Conservation (phyloP, 2,888 invertebrate genomes). For the Xylota segnis region DNA sequence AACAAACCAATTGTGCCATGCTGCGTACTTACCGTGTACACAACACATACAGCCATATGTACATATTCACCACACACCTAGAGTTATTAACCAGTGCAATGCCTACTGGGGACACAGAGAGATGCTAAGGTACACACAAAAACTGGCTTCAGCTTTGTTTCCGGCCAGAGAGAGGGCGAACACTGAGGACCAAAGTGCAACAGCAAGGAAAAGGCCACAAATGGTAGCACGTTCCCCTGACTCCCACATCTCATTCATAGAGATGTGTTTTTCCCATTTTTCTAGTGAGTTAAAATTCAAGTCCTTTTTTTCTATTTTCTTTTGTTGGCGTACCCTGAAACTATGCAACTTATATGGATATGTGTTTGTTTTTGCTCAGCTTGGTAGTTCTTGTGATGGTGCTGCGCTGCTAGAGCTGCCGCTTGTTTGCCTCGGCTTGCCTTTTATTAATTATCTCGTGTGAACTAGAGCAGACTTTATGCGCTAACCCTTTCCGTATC, state of each 20-base stretch:
- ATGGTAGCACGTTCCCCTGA: conserved; percentile 24
- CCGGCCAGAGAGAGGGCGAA: neutral
- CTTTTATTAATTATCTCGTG: conserved; percentile 77
- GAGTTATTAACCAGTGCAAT: neutral
- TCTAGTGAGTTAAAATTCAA: conserved; percentile 65
- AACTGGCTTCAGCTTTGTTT: conserved; percentile 18
- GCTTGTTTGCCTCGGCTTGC: conserved; percentile 71
- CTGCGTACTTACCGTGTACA: conserved; percentile 24
- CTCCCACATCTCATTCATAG: conserved; percentile 6
- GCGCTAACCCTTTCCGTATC: conserved; percentile 71
- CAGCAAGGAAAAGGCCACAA: conserved; percentile 54
- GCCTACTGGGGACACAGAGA: conserved; percentile 12
- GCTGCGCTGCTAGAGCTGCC: conserved; percentile 7
- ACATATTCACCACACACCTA: neutral
- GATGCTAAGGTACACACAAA: conserved; percentile 26
- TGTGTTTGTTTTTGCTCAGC: conserved; percentile 70
- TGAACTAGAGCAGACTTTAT: conserved; percentile 77
- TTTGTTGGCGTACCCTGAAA: conserved; percentile 42
- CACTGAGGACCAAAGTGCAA: conserved; percentile 59
- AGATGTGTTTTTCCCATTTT: conserved; percentile 49
- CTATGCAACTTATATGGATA: conserved; percentile 54
- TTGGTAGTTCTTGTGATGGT: conserved; percentile 51
- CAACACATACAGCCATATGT: neutral
- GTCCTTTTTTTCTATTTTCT: conserved; percentile 31
- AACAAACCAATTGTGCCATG: conserved; percentile 41